Conservation (phyloP, 2,797 vertebrate genomes). For the Macroramphosus scolopax region DNA sequence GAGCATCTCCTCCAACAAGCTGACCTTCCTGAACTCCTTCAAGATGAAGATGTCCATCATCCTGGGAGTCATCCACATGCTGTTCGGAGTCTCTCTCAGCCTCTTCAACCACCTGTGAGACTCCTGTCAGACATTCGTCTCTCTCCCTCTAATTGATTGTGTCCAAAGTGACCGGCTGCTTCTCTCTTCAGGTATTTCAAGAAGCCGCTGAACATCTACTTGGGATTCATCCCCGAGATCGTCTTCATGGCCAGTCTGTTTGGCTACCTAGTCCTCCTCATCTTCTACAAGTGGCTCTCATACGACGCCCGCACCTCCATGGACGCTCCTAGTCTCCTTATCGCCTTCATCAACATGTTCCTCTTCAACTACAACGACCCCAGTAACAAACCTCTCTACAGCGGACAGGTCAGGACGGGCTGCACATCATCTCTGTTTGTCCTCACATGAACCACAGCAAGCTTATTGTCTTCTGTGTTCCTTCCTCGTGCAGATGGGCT, state of each 20-base stretch:
- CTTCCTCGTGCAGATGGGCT: conserved; percentile 71
- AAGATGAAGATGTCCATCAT: conserved; percentile 99
- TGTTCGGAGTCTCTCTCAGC: conserved; percentile 86
- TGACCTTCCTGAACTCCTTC: conserved; percentile 97
- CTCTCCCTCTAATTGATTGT: too few species aligned
- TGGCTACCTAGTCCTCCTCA: conserved; percentile 90
- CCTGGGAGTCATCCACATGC: conserved; percentile 94
- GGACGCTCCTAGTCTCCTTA: conserved; percentile 92
- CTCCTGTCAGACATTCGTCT: background rate
- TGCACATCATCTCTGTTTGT: background rate
- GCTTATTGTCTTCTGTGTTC: background rate
- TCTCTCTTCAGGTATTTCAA: conserved; percentile 87
- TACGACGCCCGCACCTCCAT: conserved; percentile 83
- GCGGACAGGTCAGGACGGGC: conserved; percentile 92
- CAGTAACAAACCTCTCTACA: conserved; percentile 83
- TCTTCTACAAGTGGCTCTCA: conserved; percentile 94
- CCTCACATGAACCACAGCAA: background rate
- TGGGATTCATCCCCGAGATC: conserved; percentile 95
- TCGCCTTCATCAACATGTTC: conserved; percentile 99
- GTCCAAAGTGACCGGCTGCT: too few species aligned
- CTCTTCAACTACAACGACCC: conserved; percentile 89
- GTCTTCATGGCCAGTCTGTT: conserved; percentile 93
- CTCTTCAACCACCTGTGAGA: conserved; percentile 82
- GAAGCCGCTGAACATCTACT: conserved; percentile 92
- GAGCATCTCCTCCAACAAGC: conserved; percentile 93